A percentile compares a stretch with the other conserved stretches of the same genome.
Conservation (phyloP, 2,113 vertebrate species). For the Oplegnathus fasciatus region DNA sequence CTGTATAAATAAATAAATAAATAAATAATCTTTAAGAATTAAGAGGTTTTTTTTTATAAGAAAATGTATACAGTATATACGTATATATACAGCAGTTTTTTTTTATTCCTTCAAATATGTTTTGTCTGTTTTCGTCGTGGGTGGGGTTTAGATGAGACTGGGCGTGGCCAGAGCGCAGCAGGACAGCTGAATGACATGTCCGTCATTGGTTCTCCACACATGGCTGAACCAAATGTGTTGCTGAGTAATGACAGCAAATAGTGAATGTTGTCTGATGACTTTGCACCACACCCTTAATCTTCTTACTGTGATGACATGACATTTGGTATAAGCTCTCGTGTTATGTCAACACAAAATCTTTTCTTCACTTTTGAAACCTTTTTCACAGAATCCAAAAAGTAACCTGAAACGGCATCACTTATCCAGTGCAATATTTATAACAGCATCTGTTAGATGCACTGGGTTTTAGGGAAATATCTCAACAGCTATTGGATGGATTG, state of each 20-base stretch:
- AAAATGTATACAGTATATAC: neutral
- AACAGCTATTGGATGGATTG: neutral
- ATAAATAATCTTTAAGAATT: neutral
- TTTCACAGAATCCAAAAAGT: neutral
- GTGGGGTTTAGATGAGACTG: neutral
- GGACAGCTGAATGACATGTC: neutral
- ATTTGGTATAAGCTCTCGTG: neutral
- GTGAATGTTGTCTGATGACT: conserved; percentile 7
- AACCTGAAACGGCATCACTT: neutral
- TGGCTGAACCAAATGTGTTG: neutral
- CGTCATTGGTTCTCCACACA: neutral
- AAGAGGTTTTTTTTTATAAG: neutral
- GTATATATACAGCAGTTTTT: no score
- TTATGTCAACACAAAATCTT: neutral
- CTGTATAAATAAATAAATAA: no score
- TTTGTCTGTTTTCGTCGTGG: neutral
- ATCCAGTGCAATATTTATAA: no score
- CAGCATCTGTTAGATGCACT: neutral
- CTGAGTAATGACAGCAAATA: conserved; percentile 1
- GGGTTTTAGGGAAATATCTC: neutral
- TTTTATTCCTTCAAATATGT: neutral
- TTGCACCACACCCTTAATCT: neutral
- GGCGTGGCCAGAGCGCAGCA: neutral
- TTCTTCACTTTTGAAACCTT: neutral
- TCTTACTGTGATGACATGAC: neutral